Evolutionary conservation across 1,140 invertebrate species (phyloP), one percentile per base, ranked within the genome.

Genomic region (Venturia canescens): DNA sequence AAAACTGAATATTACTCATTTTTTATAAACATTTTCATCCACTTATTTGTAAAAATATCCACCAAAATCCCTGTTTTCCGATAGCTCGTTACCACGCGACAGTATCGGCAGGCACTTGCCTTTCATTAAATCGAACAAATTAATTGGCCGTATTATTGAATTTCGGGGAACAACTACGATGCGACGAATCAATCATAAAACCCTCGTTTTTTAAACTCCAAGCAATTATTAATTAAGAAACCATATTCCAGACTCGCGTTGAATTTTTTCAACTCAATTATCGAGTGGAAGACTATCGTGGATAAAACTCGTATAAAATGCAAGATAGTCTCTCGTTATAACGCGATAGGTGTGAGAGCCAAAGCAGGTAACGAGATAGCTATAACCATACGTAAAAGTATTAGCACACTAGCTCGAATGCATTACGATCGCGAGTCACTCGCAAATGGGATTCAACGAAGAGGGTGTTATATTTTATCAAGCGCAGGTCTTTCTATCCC

Each of bases 401-500:
- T 63, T n/a, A 13, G 27, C 27, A 18, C 21, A n/a, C 3, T 23
- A 63, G 60, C 9, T 63, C 53, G 7, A 34, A 26, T 26, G 75
- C 29, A 77, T 77, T 63, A 77, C 66, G 75, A 63, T 77, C 27
- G 75, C 75, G 75, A 60, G 21, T 21, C 50, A 44, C 27, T 63
- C 60, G 57, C 75, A 77, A 77, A 77, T 77, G 75, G 75, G 75
- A 77, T 66, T 38, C 75, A 77, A 66, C 60, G 57, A 31, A 18
- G 57, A 77, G 60, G 75, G 75, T 60, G 57, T 77, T 66, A 63
- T 66, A 63, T 77, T 77, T 77, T 26, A 23, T 0, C 57, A n/a
- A n/a, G n/a, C n/a, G n/a, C 23, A 44, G 57, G 9, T 21, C 57
- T 60, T 77, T 77, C 16, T 53, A 48, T 50, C 66, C 6, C 23